Base-by-base conservation (phyloP, 2,888 invertebrate species). In the Pecten maximus region DNA sequence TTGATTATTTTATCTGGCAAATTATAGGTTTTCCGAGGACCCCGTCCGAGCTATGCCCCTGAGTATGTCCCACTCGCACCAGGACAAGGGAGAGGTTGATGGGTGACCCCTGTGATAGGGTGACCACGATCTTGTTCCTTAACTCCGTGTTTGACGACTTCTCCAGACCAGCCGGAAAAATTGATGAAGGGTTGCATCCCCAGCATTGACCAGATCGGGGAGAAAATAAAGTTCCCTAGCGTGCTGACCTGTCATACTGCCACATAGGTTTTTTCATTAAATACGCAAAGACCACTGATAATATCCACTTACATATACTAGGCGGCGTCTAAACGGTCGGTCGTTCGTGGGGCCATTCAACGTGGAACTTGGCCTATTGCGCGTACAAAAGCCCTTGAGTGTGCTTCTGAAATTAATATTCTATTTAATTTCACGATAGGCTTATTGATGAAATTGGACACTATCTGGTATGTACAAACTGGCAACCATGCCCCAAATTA, bases 241-340 rank as follows among this genome's bases (percentile, higher is more conserved):
- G 74, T 35, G 74, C 74, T 74, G 74, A 35, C 74, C 74, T 74
- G 74, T 74, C 74, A 74, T 23, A 74, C 74, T 12, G 35, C 74
- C 74, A 74, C 74, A 74, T 74, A 74, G 74, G 74, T 74, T 74
- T n/a, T n/a, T 74, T 35, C 74, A 74, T 74, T 74, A 74, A 35
- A 35, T 35, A 74, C 74, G 74, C 28, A 28, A 74, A 28, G 74
- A 74, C 8, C 74, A 74, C 74, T 28, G 74, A 74, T 74, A 74
- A 74, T 10, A 74, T 74, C 35, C 74, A 74, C 74, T 74, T 74
- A 74, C 74, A 74, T 10, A 35, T 74, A 74, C 74, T 35, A 74
- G 74, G 4, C 15, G 74, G 74, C 74, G 74, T 74, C 74, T 8
- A n/a, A 74, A 35, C 35, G 10, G 74, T 74, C 74, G n/a, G 74